These are phyloP conservation scores for Ostrea edulis DNA, from an alignment of 1,140 invertebrate species.

Conservation along the genomic window DNA sequence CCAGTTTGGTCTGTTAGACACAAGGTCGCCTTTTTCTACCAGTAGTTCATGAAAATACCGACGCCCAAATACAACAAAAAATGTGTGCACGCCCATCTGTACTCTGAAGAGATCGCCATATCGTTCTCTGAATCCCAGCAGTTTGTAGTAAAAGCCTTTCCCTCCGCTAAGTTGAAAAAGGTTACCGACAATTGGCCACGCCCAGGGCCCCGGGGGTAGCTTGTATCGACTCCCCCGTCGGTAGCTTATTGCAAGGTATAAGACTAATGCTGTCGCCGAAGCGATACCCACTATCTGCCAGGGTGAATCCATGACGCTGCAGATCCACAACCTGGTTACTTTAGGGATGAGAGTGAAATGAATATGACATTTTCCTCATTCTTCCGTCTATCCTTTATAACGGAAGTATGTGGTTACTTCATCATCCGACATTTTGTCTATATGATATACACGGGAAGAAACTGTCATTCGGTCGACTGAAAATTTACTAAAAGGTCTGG, in stretches of 20 bases:
- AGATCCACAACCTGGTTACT: too few relatives aligned
- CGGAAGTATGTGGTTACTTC: too few relatives aligned
- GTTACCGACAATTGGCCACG: background rate
- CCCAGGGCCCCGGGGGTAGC: background rate
- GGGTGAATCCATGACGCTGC: background rate
- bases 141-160: background rate
- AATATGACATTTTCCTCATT: too few relatives aligned
- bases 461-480: too few relatives aligned
- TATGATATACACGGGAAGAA: too few relatives aligned
- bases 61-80: background rate
- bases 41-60: background rate
- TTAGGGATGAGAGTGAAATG: too few relatives aligned
- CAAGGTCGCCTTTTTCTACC: background rate
- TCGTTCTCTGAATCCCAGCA: background rate
- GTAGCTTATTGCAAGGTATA: background rate
- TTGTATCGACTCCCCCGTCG: background rate
- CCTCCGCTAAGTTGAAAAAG: background rate
- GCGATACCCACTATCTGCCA: background rate
- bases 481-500: too few relatives aligned
- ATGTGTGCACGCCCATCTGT: background rate
- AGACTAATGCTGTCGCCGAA: background rate
- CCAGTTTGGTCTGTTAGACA: background rate
- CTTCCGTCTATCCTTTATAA: too few relatives aligned
- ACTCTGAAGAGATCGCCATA: constrained; percentile 16
- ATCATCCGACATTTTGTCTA: too few relatives aligned